Percentiles rank a stretch among this genome's conserved stretches.
These are phyloP conservation scores for Caerostris darwini DNA, from an alignment of 1,140 invertebrate species.

Conservation along the genomic window DNA sequence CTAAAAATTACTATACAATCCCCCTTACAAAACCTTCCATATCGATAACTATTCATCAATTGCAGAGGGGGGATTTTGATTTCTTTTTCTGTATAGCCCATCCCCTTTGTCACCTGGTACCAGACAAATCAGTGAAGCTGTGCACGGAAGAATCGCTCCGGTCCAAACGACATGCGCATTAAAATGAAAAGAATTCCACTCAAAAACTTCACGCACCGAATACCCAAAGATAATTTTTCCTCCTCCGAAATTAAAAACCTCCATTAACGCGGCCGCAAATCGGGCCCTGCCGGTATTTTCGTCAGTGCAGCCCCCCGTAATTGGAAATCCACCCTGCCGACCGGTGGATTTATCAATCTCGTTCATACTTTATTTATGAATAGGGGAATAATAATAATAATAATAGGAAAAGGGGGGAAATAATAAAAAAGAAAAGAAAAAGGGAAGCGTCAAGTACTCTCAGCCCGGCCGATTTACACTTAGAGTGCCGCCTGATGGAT, in stretches of 20 bases:
- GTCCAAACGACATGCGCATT: constrained; percentile 12
- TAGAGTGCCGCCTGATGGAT: constrained; percentile 70
- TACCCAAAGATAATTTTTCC: constrained; percentile 42
- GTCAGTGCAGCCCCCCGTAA: constrained; percentile 9
- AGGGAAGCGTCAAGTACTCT: constrained; percentile 53
- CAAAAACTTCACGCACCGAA: constrained; percentile 66
- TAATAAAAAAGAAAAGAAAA: not conserved
- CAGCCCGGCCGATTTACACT: constrained; percentile 74
- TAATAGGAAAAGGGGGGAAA: not conserved
- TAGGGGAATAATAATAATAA: constrained; percentile 19
- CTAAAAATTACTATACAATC: too few relatives aligned
- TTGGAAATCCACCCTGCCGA: constrained; percentile 66
- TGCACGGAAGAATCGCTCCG: not conserved
- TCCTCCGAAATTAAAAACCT: constrained; percentile 65
- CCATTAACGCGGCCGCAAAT: constrained; percentile 59
- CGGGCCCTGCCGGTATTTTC: constrained; percentile 29
- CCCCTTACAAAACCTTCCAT: too few relatives aligned
- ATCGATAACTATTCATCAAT: too few relatives aligned
- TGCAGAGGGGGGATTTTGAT: not conserved
- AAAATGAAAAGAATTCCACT: constrained; percentile 38
- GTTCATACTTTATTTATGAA: constrained; percentile 73
- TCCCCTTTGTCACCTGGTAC: not conserved
- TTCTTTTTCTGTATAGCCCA: not conserved
- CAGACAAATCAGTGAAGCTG: not conserved
- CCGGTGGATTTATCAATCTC: constrained; percentile 73